These are phyloP conservation scores for Nasonovia ribisnigri DNA, from an alignment of 2,888 invertebrate genomes.

Conservation along the genomic window DNA sequence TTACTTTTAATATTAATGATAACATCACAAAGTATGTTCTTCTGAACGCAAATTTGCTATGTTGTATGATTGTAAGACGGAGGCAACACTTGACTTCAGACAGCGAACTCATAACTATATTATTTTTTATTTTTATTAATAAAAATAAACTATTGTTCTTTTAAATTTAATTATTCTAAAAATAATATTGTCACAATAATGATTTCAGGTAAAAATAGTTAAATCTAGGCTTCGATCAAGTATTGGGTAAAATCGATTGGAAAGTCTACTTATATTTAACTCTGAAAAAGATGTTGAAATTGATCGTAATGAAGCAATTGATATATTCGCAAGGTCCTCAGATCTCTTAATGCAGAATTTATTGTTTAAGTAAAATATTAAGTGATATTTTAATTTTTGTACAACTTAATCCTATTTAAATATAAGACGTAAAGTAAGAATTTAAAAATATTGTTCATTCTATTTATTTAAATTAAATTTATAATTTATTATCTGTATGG, in stretches of 20 bases:
- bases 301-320: constrained; percentile 1
- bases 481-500: background rate
- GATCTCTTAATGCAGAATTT: constrained; percentile 20
- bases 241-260: background rate
- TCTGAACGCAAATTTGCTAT: too few species aligned
- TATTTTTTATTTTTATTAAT: too few species aligned
- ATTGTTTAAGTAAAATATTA: constrained; percentile 10
- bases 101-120: too few species aligned
- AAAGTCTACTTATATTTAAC: background rate
- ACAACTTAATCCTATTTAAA: background rate
- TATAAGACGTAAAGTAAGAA: background rate
- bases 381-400: background rate
- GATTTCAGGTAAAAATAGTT: background rate
- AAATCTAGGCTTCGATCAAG: background rate
- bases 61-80: too few species aligned
- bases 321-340: background rate
- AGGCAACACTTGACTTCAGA: too few species aligned
- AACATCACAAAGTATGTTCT: too few species aligned
- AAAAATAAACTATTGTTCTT: too few species aligned
- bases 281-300: background rate
- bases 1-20: too few species aligned
- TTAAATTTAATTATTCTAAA: too few species aligned
- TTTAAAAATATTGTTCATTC: background rate
- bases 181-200: background rate
- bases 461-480: background rate